Percentiles rank a stretch among this genome's conserved stretches.
phyloP scores from a whole-genome alignment of 30 jellyfish, hydroid and myxozoan genomes.

The Aurelia sp. region DNA sequence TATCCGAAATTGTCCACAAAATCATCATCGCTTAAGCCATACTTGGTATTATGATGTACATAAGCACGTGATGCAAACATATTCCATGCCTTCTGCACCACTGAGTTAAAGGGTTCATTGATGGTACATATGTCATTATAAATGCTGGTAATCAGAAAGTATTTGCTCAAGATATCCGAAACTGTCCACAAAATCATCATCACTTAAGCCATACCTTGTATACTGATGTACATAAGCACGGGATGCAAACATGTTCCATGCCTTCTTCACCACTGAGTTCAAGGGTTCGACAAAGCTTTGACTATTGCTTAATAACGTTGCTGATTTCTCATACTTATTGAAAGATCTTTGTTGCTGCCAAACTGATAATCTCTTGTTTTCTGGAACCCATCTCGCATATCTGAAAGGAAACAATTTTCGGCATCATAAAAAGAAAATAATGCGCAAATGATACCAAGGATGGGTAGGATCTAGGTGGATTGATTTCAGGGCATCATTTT shows the following conservation, averaged over 20 bases:
- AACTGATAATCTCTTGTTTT: constrained; percentile 17
- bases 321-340: constrained; percentile 86
- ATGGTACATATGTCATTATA: neutral
- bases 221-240: constrained; percentile 97
- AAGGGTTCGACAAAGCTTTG: constrained; percentile 85
- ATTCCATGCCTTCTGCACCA: constrained; percentile 87
- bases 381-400: constrained; percentile 46
- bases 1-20: constrained; percentile 90
- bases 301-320: constrained; percentile 88
- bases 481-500: no score
- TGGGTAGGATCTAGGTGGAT: no score
- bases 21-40: constrained; percentile 92
- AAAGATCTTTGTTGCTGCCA: constrained; percentile 87
- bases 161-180: constrained; percentile 92
- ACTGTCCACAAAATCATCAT: constrained; percentile 93
- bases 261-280: constrained; percentile 68
- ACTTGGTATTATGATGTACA: constrained; percentile 85
- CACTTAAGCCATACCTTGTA: constrained; percentile 84
- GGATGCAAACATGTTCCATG: constrained; percentile 95
- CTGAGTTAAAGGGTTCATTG: constrained; percentile 62
- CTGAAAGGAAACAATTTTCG: constrained; percentile 5
- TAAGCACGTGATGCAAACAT: constrained; percentile 95
- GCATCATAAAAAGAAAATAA: no score
- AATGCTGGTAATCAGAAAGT: constrained; percentile 62
- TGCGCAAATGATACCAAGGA: no score